Conservation (phyloP, 2,113 vertebrate species). For the Amblyopsis rosae region DNA sequence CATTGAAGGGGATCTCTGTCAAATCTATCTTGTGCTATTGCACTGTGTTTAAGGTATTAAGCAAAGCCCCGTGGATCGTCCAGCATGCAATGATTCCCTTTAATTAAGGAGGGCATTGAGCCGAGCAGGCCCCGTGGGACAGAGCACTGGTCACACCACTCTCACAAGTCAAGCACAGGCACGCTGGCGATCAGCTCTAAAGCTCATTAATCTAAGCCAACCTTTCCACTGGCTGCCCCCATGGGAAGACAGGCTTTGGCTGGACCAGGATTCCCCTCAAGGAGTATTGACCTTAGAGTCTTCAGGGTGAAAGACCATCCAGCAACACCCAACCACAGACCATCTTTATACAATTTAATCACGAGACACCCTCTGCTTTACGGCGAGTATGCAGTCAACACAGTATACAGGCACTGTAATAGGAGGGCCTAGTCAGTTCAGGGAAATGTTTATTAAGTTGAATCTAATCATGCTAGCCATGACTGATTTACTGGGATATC, state of each 20-base stretch:
- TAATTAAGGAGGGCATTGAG: conserved; percentile 74
- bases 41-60: conserved; percentile 69
- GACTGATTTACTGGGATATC: too few species aligned
- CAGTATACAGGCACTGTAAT: conserved; percentile 4
- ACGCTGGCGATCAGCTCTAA: conserved; percentile 60
- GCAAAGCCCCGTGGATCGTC: conserved; percentile 65
- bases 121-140: conserved; percentile 50
- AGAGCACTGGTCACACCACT: conserved; percentile 39
- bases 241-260: conserved; percentile 42
- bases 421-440: not conserved
- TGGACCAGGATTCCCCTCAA: conserved; percentile 53
- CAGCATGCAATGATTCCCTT: conserved; percentile 69
- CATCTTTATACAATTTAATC: conserved; percentile 39
- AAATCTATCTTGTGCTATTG: conserved; percentile 52
- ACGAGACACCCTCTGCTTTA: conserved; percentile 11
- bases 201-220: conserved; percentile 64
- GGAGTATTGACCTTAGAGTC: conserved; percentile 42
- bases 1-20: conserved; percentile 37
- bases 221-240: conserved; percentile 42
- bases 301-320: conserved; percentile 7
- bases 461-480: too few species aligned
- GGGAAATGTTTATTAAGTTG: not conserved
- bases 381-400: not conserved
- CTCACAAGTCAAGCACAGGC: conserved; percentile 57
- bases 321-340: not conserved